These are phyloP conservation scores for Anorthoa munda DNA, from an alignment of 2,888 invertebrate genomes.

Conservation along the genomic window DNA sequence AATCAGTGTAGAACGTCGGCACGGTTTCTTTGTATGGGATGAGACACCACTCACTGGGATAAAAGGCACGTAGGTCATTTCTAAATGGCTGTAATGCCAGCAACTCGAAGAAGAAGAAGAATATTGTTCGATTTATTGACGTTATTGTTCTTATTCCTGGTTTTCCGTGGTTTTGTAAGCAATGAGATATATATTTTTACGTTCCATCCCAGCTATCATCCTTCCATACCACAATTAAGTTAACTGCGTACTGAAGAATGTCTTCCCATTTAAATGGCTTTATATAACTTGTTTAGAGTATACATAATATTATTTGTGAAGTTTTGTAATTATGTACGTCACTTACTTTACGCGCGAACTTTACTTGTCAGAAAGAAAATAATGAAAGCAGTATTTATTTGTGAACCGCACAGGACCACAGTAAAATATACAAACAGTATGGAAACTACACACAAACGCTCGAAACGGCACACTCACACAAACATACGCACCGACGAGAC, in stretches of 20 bases:
- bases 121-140: background rate
- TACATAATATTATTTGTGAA: slow-evolving; percentile 49
- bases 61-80: background rate
- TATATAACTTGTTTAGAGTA: slow-evolving; percentile 54
- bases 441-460: too few species aligned
- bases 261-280: slow-evolving; percentile 59
- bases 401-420: too few species aligned
- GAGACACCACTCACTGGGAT: too few species aligned
- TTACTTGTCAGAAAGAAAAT: background rate
- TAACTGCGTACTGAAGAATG: slow-evolving; percentile 30
- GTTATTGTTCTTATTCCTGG: background rate
- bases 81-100: too few species aligned
- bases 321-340: slow-evolving; percentile 31
- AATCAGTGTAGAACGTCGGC: too few species aligned
- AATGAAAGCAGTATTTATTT: too few species aligned
- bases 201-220: slow-evolving; percentile 30
- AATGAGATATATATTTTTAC: background rate
- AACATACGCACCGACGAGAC: too few species aligned
- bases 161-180: background rate
- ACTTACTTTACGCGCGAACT: slow-evolving; percentile 33
- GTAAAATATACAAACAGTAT: too few species aligned
- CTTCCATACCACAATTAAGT: slow-evolving; percentile 32
- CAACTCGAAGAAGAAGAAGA: too few species aligned
- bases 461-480: too few species aligned
- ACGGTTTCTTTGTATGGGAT: too few species aligned